phyloP scores from a whole-genome alignment of 2,888 invertebrate genomes.

The Eremobia ochroleuca region DNA sequence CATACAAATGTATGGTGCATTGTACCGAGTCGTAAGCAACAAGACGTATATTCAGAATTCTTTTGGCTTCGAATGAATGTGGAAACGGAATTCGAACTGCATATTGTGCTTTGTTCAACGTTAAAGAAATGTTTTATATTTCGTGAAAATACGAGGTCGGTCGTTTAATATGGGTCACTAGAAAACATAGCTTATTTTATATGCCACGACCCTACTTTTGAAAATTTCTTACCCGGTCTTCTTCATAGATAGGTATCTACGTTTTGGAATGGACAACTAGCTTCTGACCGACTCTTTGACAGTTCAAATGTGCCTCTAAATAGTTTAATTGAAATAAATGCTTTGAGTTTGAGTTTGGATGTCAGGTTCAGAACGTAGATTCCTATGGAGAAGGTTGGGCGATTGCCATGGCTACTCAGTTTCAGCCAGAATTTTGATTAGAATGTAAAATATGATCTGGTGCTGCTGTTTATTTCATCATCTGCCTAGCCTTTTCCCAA shows the following conservation, averaged over 20 bases:
- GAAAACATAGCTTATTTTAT: not conserved
- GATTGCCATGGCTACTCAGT: not conserved
- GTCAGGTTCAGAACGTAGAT: not conserved
- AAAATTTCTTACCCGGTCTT: not conserved
- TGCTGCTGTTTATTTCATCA: not conserved
- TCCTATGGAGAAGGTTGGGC: not conserved
- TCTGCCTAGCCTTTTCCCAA: too few relatives aligned
- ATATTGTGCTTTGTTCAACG: constrained; percentile 14
- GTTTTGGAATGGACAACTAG: not conserved
- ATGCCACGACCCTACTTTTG: not conserved
- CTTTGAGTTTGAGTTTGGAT: not conserved
- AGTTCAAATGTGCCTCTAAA: too few relatives aligned
- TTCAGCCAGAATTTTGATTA: not conserved
- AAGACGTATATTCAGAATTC: constrained; percentile 19
- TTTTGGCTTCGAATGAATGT: constrained; percentile 13
- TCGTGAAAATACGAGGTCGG: not conserved
- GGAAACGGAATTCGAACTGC: constrained; percentile 4
- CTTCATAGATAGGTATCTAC: not conserved
- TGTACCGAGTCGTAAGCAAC: constrained; percentile 13
- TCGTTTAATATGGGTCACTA: not conserved
- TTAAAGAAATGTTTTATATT: constrained; percentile 3
- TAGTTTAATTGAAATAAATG: too few relatives aligned
- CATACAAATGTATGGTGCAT: constrained; percentile 24
- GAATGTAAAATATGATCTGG: not conserved
- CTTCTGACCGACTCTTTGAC: not conserved